These are phyloP conservation scores for Sericinus montela DNA, from an alignment of 2,888 invertebrate genomes.

Conservation along the genomic window DNA sequence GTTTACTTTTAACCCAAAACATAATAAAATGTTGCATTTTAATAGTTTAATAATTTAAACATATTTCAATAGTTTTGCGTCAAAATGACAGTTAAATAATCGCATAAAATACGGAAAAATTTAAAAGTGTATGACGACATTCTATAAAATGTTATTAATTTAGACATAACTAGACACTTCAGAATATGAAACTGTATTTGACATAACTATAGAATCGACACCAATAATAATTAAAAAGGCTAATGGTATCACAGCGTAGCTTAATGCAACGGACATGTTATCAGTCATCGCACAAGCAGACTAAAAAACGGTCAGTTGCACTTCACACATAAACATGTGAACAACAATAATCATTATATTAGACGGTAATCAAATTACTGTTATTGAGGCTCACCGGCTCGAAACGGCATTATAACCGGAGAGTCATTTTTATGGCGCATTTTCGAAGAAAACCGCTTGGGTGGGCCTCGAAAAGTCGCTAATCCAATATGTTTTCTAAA, in stretches of 20 bases:
- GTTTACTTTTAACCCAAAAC: no score
- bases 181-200: no score
- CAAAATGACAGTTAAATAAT: no score
- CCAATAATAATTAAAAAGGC: no score
- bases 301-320: background rate
- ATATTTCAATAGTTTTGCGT: no score
- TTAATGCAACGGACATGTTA: background rate
- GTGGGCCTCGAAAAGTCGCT: conserved; percentile 43
- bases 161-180: no score
- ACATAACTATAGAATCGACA: no score
- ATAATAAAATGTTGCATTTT: no score
- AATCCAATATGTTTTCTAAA: conserved; percentile 11
- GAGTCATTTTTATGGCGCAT: conserved; percentile 49
- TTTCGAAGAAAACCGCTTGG: conserved; percentile 53
- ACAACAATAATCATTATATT: conserved; percentile 20
- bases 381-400: conserved; percentile 24
- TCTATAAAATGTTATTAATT: no score
- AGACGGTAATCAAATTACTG: conserved; percentile 37
- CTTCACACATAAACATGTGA: conserved; percentile 17
- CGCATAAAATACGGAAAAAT: no score
- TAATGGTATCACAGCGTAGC: background rate
- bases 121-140: no score
- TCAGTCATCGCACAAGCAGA: background rate
- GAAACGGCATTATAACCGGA: conserved; percentile 29
- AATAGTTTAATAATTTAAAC: no score